These are phyloP conservation scores for Geopemphigus sp. DNA, from an alignment of 1,140 invertebrate genomes.

Conservation along the genomic window DNA sequence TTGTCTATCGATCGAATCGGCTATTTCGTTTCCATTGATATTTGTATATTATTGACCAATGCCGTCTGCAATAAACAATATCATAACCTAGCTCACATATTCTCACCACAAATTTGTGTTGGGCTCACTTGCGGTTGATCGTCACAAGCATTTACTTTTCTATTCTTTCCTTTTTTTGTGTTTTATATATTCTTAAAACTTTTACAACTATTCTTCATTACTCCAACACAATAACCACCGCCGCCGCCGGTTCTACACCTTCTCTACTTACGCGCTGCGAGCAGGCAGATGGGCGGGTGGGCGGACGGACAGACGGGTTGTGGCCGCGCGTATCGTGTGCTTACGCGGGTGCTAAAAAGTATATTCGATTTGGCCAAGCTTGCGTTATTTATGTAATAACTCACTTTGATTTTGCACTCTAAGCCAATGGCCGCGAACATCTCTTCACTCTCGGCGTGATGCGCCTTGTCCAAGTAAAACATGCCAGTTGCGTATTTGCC, in stretches of 20 bases:
- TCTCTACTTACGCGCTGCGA: conserved; percentile 6
- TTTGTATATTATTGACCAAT: conserved; percentile 40
- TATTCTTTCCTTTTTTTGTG: neutral
- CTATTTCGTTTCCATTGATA: conserved; percentile 37
- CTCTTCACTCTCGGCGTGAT: conserved; percentile 75
- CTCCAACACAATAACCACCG: neutral
- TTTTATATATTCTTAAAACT: too few species aligned
- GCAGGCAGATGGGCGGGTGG: neutral
- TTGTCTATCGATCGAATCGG: conserved; percentile 48
- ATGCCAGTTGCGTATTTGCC: conserved; percentile 95
- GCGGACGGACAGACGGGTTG: neutral
- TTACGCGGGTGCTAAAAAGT: conserved; percentile 40
- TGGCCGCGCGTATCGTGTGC: neutral
- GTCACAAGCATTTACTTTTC: neutral
- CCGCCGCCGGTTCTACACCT: neutral
- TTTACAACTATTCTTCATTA: too few species aligned
- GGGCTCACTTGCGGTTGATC: conserved; percentile 37
- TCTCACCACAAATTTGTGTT: conserved; percentile 40
- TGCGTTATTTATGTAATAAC: conserved; percentile 50
- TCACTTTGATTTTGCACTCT: conserved; percentile 72
- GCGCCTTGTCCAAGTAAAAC: conserved; percentile 83
- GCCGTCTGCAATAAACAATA: conserved; percentile 47
- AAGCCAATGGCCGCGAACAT: conserved; percentile 78
- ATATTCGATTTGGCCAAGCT: neutral
- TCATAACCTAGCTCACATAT: conserved; percentile 47